Evolutionary conservation across 2,888 invertebrate genomes (phyloP).

Genomic region (Tachina fera): DNA sequence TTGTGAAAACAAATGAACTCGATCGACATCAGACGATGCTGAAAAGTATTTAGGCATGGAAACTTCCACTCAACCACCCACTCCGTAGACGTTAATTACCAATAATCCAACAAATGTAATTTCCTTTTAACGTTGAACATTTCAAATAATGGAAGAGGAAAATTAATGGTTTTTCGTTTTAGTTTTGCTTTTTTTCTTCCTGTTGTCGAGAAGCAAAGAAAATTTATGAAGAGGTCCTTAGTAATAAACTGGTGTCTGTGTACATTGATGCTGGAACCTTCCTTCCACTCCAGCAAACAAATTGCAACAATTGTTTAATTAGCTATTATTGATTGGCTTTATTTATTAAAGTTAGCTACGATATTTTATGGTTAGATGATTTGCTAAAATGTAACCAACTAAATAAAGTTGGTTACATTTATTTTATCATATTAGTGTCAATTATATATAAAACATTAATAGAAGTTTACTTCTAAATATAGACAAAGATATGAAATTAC

Average conservation of each 20-base stretch:
- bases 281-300: constrained; percentile 23
- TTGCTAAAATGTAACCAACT: too few species aligned
- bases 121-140: constrained; percentile 44
- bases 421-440: too few species aligned
- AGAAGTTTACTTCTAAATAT: too few species aligned
- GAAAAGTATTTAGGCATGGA: constrained; percentile 24
- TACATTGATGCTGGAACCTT: background rate
- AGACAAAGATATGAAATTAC: too few species aligned
- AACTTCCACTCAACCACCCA: constrained; percentile 40
- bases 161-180: constrained; percentile 63
- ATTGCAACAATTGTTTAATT: constrained; percentile 56
- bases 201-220: background rate
- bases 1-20: constrained; percentile 23
- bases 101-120: constrained; percentile 59
- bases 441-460: too few species aligned
- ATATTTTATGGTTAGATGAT: too few species aligned
- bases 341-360: constrained; percentile 34
- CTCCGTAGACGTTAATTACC: constrained; percentile 57
- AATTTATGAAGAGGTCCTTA: constrained; percentile 9
- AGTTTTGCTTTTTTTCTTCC: background rate
- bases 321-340: constrained; percentile 55
- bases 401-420: too few species aligned
- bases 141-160: constrained; percentile 61
- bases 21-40: background rate
- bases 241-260: background rate